These are phyloP conservation scores for Noctua comes DNA, from an alignment of 2,888 invertebrate species.

Conservation along the genomic window DNA sequence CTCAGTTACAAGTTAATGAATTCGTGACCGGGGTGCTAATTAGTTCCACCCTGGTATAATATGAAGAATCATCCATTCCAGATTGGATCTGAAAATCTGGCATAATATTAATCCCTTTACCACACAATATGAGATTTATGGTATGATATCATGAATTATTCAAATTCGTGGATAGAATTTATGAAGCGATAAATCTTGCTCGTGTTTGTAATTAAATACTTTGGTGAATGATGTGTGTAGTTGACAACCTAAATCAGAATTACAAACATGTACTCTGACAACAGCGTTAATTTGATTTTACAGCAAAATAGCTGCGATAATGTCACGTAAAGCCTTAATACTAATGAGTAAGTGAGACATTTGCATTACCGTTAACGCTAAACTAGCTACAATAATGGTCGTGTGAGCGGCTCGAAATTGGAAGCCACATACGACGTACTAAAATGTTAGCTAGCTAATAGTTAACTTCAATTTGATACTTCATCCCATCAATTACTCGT, in stretches of 20 bases:
- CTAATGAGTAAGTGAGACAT: neutral
- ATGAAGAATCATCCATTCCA: constrained; percentile 4
- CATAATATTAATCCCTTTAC: constrained; percentile 29
- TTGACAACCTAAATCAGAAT: neutral
- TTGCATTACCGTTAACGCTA: neutral
- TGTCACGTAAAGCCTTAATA: neutral
- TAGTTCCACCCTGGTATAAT: constrained; percentile 13
- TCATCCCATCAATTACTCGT: constrained; percentile 6
- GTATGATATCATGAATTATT: constrained; percentile 35
- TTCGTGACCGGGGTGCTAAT: constrained; percentile 30
- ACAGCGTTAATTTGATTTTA: neutral
- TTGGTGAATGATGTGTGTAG: neutral
- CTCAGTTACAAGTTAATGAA: constrained; percentile 46
- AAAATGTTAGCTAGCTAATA: constrained; percentile 9
- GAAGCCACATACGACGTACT: constrained; percentile 4
- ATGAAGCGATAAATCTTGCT: constrained; percentile 9
- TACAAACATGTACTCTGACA: neutral
- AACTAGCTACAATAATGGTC: neutral
- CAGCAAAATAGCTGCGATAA: constrained; percentile 1
- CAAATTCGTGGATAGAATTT: constrained; percentile 26
- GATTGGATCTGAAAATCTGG: constrained; percentile 1
- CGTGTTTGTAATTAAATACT: constrained; percentile 21
- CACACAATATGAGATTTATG: constrained; percentile 8
- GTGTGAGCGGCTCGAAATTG: neutral
- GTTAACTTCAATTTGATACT: constrained; percentile 3